A percentile compares a stretch with the other conserved stretches of the same genome.
Conservation (phyloP, 1,140 invertebrate species). For the Cecropterus lyciades region DNA sequence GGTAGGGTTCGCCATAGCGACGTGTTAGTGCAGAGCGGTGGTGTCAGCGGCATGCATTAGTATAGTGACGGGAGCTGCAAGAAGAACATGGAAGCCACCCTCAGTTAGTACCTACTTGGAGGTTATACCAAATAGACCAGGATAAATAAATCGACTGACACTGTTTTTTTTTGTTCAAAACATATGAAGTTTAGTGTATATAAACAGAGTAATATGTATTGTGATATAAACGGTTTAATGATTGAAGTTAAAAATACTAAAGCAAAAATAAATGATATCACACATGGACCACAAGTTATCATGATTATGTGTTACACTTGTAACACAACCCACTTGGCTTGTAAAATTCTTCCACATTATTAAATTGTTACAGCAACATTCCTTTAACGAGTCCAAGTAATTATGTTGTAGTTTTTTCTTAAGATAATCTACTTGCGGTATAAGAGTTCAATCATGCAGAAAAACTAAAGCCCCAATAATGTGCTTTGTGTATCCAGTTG, state of each 20-base stretch:
- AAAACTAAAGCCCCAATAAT: conserved; percentile 1
- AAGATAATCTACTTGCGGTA: conserved; percentile 18
- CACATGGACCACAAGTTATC: no score
- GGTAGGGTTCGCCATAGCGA: conserved; percentile 67
- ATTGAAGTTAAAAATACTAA: no score
- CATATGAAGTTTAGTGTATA: no score
- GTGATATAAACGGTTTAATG: no score
- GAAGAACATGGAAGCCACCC: conserved; percentile 52
- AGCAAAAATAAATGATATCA: no score
- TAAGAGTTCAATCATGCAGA: not conserved
- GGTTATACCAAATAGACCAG: not conserved
- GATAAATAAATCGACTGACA: not conserved
- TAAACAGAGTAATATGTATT: no score
- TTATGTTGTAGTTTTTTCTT: conserved; percentile 5
- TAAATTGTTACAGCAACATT: no score
- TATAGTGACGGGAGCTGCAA: conserved; percentile 67
- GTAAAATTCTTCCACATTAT: not conserved
- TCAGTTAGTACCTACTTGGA: conserved; percentile 50
- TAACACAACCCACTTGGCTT: no score
- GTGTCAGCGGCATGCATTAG: conserved; percentile 74
- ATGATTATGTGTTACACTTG: no score
- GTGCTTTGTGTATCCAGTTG: not conserved
- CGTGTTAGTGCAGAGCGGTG: conserved; percentile 62
- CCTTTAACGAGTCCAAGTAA: not conserved
- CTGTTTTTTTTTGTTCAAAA: no score